Conservation (phyloP, 2,797 vertebrate genomes). For the Phataginus tetradactyla region DNA sequence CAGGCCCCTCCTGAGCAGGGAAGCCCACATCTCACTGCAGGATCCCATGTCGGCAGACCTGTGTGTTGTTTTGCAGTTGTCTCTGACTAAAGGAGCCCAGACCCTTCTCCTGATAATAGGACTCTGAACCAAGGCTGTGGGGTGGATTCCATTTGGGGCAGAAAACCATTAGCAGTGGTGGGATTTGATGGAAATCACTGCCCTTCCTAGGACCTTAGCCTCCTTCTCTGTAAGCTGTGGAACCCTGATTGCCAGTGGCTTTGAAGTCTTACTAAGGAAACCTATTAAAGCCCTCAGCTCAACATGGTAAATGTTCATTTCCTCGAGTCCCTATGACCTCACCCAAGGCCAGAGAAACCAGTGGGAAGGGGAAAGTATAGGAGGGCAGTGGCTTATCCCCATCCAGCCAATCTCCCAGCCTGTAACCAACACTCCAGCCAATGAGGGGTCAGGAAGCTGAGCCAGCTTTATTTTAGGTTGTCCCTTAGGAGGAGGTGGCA, state of each 20-base stretch:
- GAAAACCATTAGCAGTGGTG: neutral
- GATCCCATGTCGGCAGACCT: neutral
- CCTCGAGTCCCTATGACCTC: slow-evolving; percentile 42
- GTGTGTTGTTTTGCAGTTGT: neutral
- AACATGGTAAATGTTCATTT: neutral
- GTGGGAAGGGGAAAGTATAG: neutral
- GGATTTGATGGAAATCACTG: neutral
- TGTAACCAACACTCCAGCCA: slow-evolving; percentile 50
- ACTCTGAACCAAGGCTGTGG: slow-evolving; percentile 8
- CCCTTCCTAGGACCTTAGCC: neutral
- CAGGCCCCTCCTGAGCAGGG: neutral
- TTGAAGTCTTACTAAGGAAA: neutral
- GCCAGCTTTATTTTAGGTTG: slow-evolving; percentile 77
- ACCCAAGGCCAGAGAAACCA: slow-evolving; percentile 39
- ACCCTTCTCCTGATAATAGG: neutral
- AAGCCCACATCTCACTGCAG: neutral
- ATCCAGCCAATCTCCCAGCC: neutral
- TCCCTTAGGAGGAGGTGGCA: slow-evolving; percentile 57
- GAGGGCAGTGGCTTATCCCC: neutral
- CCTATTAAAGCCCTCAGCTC: neutral
- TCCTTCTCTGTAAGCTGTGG: neutral
- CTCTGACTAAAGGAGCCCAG: neutral
- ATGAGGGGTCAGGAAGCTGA: slow-evolving; percentile 56
- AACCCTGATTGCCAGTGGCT: neutral
- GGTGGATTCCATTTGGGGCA: neutral